Evolutionary conservation across 1,140 invertebrate species (phyloP).

Genomic region (Brachionus koreanus): DNA sequence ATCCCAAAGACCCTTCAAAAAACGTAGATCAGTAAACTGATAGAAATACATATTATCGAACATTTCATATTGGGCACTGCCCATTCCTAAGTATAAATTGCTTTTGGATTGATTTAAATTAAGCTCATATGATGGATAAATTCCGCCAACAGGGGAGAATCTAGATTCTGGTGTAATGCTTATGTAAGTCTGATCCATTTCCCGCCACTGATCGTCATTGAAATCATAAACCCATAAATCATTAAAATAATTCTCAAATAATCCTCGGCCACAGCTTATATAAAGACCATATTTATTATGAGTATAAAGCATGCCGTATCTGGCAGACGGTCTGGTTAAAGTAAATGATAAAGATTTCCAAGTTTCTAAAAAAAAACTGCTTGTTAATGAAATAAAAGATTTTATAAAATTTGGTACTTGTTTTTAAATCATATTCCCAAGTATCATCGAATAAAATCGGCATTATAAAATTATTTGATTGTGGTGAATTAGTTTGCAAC

Average conservation of each 20-base stretch:
- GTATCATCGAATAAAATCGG: slow-evolving; percentile 38
- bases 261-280: not conserved
- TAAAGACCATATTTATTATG: slow-evolving; percentile 21
- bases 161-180: slow-evolving; percentile 23
- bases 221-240: slow-evolving; percentile 42
- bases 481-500: not conserved
- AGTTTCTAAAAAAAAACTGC: not conserved
- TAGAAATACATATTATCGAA: slow-evolving; percentile 36
- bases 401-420: slow-evolving; percentile 1
- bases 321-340: not conserved
- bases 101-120: not conserved
- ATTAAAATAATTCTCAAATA: slow-evolving; percentile 26
- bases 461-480: not conserved
- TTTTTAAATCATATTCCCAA: slow-evolving; percentile 41
- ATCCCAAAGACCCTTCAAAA: slow-evolving; percentile 25
- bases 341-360: slow-evolving; percentile 23
- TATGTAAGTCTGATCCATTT: slow-evolving; percentile 42
- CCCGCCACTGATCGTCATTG: slow-evolving; percentile 30
- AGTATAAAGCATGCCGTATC: slow-evolving; percentile 40
- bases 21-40: not conserved
- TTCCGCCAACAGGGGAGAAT: slow-evolving; percentile 31
- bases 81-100: slow-evolving; percentile 23
- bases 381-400: too few relatives aligned
- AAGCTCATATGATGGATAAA: slow-evolving; percentile 26
- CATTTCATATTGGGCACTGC: slow-evolving; percentile 40